These are phyloP conservation scores for Tiphia femorata DNA, from an alignment of 2,888 invertebrate genomes.

Conservation along the genomic window DNA sequence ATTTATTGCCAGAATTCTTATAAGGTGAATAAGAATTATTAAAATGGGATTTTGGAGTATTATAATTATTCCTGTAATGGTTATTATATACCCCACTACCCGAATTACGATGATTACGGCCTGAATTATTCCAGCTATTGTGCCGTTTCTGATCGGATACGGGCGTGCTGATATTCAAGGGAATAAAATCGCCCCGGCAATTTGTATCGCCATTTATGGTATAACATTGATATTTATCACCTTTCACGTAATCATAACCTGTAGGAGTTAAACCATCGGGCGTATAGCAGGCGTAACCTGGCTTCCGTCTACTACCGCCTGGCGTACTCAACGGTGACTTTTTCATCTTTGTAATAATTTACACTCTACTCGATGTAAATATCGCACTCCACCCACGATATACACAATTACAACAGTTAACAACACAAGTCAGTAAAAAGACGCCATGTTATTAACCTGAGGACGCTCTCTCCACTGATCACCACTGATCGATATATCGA, in stretches of 20 bases:
- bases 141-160: slow-evolving; percentile 27
- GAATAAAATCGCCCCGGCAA: slow-evolving; percentile 46
- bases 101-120: slow-evolving; percentile 24
- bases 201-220: slow-evolving; percentile 27
- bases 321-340: slow-evolving; percentile 57
- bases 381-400: neutral
- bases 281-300: slow-evolving; percentile 37
- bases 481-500: neutral
- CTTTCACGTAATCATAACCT: slow-evolving; percentile 41
- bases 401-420: neutral
- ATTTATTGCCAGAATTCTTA: slow-evolving; percentile 25
- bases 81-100: slow-evolving; percentile 29
- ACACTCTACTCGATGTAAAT: neutral
- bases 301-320: slow-evolving; percentile 31
- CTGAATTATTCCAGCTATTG: slow-evolving; percentile 34
- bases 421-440: neutral
- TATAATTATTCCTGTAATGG: slow-evolving; percentile 37
- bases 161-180: slow-evolving; percentile 46
- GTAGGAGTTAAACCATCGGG: slow-evolving; percentile 21
- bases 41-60: slow-evolving; percentile 39
- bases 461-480: neutral
- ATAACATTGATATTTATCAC: slow-evolving; percentile 24
- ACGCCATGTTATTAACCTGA: neutral
- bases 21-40: slow-evolving; percentile 36
- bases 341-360: slow-evolving; percentile 38